Evolutionary conservation across 53 echinoderm and acorn worm species (phyloP).

Genomic region (Crossaster papposus): DNA sequence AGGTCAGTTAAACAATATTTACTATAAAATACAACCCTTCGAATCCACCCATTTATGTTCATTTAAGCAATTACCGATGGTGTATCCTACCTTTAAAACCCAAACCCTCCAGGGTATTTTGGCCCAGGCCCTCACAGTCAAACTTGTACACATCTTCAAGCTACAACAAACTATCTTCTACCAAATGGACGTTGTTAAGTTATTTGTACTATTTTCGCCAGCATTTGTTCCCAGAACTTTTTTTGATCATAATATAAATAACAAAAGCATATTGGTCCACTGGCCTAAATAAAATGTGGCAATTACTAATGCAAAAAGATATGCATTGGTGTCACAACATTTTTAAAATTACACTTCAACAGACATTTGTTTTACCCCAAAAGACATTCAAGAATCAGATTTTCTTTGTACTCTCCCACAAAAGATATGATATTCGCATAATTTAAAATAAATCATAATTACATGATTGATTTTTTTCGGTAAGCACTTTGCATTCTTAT

Average conservation of each 20-base stretch:
- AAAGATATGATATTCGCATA: neutral
- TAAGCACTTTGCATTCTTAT: neutral
- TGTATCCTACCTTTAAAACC: too few species aligned
- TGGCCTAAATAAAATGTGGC: neutral
- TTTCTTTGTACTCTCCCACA: neutral
- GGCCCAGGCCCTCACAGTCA: neutral
- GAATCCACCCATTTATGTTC: too few species aligned
- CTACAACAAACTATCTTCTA: too few species aligned
- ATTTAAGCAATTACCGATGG: too few species aligned
- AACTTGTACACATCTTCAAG: too few species aligned
- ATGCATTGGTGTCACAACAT: neutral
- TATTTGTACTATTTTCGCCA: constrained; percentile 7
- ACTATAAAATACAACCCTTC: too few species aligned
- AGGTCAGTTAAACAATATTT: too few species aligned
- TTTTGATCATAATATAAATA: neutral
- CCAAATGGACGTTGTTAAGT: too few species aligned
- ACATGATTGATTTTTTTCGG: neutral
- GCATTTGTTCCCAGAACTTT: constrained; percentile 3
- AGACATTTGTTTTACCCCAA: neutral
- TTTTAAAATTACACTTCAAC: neutral
- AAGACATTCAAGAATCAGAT: neutral
- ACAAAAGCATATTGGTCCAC: constrained; percentile 17
- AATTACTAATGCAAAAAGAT: neutral
- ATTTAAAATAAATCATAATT: neutral
- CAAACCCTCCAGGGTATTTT: too few species aligned